Evolutionary conservation across 37 sponge, comb jelly and placozoan genomes (phyloP).

Genomic region (Aphrocallistes beatrix): DNA sequence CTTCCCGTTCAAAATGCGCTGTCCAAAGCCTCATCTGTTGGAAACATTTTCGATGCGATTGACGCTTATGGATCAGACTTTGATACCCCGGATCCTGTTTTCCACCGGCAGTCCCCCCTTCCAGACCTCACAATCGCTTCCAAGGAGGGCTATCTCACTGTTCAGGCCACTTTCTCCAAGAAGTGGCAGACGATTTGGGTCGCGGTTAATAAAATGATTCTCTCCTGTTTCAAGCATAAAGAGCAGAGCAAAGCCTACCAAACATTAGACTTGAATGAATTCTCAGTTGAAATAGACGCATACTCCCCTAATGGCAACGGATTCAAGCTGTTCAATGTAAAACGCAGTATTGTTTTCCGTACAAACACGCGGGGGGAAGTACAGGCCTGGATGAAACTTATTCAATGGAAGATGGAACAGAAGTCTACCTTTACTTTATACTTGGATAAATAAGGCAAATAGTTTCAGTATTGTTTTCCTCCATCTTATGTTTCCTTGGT

Average conservation of each 20-base stretch:
- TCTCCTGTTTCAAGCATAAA: neutral
- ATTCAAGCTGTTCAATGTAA: neutral
- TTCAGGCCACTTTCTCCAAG: neutral
- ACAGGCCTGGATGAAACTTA: neutral
- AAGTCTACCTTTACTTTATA: neutral
- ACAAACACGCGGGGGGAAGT: neutral
- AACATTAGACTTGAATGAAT: neutral
- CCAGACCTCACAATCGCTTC: conserved; percentile 10
- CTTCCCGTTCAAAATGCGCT: neutral
- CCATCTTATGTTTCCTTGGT: no score
- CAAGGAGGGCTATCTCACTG: neutral
- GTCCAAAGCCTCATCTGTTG: neutral
- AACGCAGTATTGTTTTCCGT: neutral
- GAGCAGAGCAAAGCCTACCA: neutral
- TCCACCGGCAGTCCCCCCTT: neutral
- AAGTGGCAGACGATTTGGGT: conserved; percentile 12
- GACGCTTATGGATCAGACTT: neutral
- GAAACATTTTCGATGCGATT: neutral
- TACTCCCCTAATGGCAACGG: neutral
- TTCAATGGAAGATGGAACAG: neutral
- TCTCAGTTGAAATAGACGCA: neutral
- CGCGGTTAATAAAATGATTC: neutral
- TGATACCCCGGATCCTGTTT: neutral
- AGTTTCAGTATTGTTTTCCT: no score
- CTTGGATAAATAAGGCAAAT: no score